These are phyloP conservation scores for Apoda limacodes DNA, from an alignment of 2,888 invertebrate species.

Conservation along the genomic window DNA sequence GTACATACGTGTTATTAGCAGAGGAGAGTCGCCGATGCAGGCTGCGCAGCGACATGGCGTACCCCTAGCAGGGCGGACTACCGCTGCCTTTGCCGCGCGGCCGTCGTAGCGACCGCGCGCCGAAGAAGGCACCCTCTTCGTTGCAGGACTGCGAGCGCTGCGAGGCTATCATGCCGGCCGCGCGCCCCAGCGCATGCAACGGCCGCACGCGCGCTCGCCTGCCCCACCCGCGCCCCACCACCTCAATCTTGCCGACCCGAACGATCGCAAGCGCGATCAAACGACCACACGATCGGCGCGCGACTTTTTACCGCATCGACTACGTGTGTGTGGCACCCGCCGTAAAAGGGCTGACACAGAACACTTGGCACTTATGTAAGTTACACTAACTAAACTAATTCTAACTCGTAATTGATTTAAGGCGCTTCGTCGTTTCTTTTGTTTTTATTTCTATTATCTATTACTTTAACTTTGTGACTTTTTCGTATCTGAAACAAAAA, in stretches of 20 bases:
- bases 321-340: conserved; percentile 21
- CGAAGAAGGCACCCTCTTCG: conserved; percentile 69
- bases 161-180: conserved; percentile 63
- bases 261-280: conserved; percentile 16
- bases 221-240: conserved; percentile 65
- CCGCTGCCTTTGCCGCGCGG: conserved; percentile 70
- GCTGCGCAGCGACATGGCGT: conserved; percentile 75
- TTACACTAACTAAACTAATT: conserved; percentile 28
- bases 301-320: conserved; percentile 21
- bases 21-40: conserved; percentile 73
- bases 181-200: conserved; percentile 58
- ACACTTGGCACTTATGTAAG: conserved; percentile 41
- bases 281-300: conserved; percentile 16
- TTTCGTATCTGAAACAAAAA: conserved; percentile 59
- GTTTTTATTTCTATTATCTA: conserved; percentile 27
- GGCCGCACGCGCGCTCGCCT: conserved; percentile 68
- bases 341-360: conserved; percentile 14
- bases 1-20: conserved; percentile 69
- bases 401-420: conserved; percentile 31
- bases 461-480: too few relatives aligned
- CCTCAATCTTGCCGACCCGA: conserved; percentile 60
- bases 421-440: conserved; percentile 55
- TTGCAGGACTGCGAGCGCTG: conserved; percentile 68
- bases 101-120: conserved; percentile 65
- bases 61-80: conserved; percentile 71